A percentile compares a stretch with the other conserved stretches of the same genome.
Evolutionary conservation across 2,113 vertebrate genomes (phyloP).

Genomic region (Ploceus nigricollis): DNA sequence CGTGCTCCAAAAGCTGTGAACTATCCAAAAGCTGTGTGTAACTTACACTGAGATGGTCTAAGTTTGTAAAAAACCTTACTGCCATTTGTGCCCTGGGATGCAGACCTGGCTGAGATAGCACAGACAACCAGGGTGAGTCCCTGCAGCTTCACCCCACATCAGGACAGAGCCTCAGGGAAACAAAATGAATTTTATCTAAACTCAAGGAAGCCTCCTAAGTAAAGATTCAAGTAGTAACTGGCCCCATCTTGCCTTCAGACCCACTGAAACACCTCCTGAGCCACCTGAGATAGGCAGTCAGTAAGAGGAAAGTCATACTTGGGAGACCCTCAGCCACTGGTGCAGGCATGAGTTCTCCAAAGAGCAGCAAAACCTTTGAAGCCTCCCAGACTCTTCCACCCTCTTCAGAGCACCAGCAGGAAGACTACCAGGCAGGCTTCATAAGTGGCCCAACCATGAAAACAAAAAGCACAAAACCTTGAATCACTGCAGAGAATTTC

Average conservation of each 20-base stretch:
- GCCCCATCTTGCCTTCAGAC: background rate
- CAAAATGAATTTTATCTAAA: background rate
- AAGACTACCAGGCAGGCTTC: background rate
- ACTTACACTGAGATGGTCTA: background rate
- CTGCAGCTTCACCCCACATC: background rate
- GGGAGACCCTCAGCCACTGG: background rate
- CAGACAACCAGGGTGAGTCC: background rate
- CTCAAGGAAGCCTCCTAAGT: background rate
- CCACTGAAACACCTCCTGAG: background rate
- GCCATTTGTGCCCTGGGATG: background rate
- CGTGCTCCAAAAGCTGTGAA: background rate
- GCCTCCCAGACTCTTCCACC: background rate
- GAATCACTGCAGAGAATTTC: background rate
- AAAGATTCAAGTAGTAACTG: background rate
- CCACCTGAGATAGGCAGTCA: background rate
- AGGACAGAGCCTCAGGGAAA: background rate
- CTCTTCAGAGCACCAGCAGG: background rate
- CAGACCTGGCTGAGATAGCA: background rate
- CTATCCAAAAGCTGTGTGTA: background rate
- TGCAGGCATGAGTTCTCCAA: background rate
- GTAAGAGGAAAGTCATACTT: background rate
- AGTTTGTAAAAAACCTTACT: background rate
- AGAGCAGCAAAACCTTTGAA: background rate
- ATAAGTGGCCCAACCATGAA: background rate
- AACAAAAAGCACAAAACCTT: background rate